Evolutionary conservation across 1,140 invertebrate genomes (phyloP).

Genomic region (silkworm (Bombyx mori)): DNA sequence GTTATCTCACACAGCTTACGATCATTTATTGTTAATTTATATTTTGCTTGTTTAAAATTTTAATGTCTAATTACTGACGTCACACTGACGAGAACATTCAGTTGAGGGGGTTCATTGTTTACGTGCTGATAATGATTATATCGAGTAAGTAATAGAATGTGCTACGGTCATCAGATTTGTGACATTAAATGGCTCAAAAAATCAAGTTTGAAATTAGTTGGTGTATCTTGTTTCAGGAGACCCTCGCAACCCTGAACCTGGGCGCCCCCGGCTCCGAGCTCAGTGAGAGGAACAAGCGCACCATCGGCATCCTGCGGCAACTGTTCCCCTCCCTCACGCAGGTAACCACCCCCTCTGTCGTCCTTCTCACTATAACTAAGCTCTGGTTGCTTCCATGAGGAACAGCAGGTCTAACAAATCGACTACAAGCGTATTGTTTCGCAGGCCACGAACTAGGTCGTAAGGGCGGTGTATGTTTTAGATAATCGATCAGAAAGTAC

Average conservation of each 20-base stretch:
- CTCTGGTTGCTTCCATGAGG: background rate
- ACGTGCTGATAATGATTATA: too few relatives aligned
- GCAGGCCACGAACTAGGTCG: conserved; percentile 11
- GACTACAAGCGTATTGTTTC: conserved; percentile 14
- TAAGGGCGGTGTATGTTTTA: conserved; percentile 71
- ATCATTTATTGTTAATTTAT: too few relatives aligned
- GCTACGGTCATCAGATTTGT: too few relatives aligned
- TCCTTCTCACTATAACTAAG: background rate
- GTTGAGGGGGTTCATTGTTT: too few relatives aligned
- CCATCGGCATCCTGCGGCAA: conserved; percentile 80
- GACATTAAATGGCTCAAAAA: too few relatives aligned
- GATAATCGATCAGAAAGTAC: conserved; percentile 84
- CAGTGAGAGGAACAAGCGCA: conserved; percentile 80
- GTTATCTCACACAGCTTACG: too few relatives aligned
- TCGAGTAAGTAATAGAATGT: too few relatives aligned
- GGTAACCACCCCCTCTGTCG: conserved; percentile 60
- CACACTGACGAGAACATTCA: too few relatives aligned
- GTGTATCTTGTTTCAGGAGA: conserved; percentile 48
- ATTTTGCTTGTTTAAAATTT: too few relatives aligned
- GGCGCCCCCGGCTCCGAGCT: conserved; percentile 66
- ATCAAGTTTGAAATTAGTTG: background rate
- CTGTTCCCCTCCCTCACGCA: conserved; percentile 82
- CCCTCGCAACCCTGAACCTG: conserved; percentile 63
- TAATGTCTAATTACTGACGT: too few relatives aligned
- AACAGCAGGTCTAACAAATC: conserved; percentile 6